A percentile compares a stretch with the other conserved stretches of the same genome.
These are phyloP conservation scores for Abscondita cerata DNA, from an alignment of 2,888 invertebrate genomes.

Conservation along the genomic window DNA sequence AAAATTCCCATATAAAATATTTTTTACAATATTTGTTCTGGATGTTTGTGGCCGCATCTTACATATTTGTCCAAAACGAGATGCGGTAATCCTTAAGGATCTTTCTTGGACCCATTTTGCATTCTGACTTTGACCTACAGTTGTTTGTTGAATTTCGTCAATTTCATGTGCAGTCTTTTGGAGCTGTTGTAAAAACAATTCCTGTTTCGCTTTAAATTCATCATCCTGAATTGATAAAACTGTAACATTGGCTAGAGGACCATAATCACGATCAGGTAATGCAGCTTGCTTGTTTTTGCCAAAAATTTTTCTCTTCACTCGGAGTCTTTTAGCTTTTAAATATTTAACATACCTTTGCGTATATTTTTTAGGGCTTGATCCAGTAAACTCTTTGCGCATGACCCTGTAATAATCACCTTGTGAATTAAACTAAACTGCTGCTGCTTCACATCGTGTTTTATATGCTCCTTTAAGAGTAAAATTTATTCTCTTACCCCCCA, in stretches of 20 bases:
- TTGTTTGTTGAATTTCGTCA: constrained; percentile 27
- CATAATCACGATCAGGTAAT: constrained; percentile 7
- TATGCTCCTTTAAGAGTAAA: constrained; percentile 12
- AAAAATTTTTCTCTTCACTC: neutral
- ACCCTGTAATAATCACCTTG: constrained; percentile 1
- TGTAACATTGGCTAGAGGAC: neutral
- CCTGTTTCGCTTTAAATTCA: constrained; percentile 6
- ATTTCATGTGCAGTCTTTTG: constrained; percentile 25
- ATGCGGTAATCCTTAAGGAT: constrained; percentile 46
- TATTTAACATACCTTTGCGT: constrained; percentile 4
- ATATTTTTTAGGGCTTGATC: neutral
- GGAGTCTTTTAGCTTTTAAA: neutral
- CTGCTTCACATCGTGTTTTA: constrained; percentile 20
- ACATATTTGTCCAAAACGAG: constrained; percentile 44
- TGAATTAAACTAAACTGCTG: constrained; percentile 19
- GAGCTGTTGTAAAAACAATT: constrained; percentile 21
- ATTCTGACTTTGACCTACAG: constrained; percentile 39
- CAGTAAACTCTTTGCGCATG: constrained; percentile 8
- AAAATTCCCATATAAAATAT: constrained; percentile 19
- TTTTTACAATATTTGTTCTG: constrained; percentile 17
- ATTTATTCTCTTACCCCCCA: constrained; percentile 19
- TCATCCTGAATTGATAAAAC: neutral
- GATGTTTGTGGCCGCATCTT: constrained; percentile 28
- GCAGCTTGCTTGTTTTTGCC: constrained; percentile 1
- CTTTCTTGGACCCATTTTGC: constrained; percentile 45